A percentile compares a stretch with the other conserved stretches of the same genome.
Conservation (phyloP, 2,888 invertebrate genomes). For the Spatulosminthurus flaviceps region DNA sequence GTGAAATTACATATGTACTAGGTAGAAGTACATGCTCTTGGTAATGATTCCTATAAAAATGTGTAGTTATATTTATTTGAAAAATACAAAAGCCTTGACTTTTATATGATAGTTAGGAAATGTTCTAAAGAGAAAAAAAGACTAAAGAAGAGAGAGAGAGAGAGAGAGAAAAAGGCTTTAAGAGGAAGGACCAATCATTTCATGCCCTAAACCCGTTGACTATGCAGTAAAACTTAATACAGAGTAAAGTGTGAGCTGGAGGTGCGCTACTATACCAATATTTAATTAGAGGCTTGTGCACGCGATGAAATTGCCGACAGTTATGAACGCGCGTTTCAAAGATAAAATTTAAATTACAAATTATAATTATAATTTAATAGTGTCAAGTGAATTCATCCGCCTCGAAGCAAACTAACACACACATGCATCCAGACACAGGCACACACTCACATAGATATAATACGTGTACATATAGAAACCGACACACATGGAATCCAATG, state of each 20-base stretch:
- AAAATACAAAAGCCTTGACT: no score
- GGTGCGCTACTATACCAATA: conserved; percentile 38
- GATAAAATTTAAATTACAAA: conserved; percentile 38
- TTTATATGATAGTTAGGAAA: no score
- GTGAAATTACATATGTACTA: neutral
- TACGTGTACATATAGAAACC: no score
- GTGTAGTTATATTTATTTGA: no score
- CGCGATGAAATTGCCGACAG: conserved; percentile 40
- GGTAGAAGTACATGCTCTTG: neutral
- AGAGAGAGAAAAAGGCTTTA: no score
- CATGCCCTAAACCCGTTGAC: conserved; percentile 12
- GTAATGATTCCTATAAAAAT: no score
- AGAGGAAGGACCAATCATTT: conserved; percentile 13
- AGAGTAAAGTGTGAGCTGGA: conserved; percentile 33
- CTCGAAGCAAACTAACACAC: conserved; percentile 13
- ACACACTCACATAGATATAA: neutral
- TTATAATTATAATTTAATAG: conserved; percentile 39
- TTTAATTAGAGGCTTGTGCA: conserved; percentile 39
- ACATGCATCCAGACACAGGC: neutral
- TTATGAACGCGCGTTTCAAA: conserved; percentile 22
- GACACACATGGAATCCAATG: no score
- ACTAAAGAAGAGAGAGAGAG: no score
- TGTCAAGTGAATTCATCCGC: conserved; percentile 16
- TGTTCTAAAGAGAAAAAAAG: no score
- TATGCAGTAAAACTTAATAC: conserved; percentile 6